Evolutionary conservation across 1,140 invertebrate genomes (phyloP).

Genomic region (Batillaria attramentaria): DNA sequence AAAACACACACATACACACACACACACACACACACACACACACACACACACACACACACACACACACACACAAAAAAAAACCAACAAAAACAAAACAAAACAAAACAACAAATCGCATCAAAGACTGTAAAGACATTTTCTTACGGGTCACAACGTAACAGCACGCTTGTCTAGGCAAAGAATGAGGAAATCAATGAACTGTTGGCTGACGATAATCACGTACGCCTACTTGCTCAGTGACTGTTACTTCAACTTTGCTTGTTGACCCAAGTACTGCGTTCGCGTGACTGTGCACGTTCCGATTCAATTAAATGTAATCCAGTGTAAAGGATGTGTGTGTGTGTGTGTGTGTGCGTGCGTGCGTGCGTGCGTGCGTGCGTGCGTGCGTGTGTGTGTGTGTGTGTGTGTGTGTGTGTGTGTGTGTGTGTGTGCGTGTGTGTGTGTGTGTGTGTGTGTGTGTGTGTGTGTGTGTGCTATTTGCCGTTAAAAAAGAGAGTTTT

Average conservation of each 20-base stretch:
- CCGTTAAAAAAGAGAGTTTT: neutral
- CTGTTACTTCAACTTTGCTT: too few species aligned
- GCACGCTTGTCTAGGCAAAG: too few species aligned
- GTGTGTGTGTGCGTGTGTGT: neutral
- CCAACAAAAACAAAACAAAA: too few species aligned
- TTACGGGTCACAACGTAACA: too few species aligned
- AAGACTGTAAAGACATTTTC: too few species aligned
- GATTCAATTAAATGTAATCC: neutral
- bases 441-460: neutral
- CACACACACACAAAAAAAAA: too few species aligned
- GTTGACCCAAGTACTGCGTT: neutral
- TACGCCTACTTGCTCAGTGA: too few species aligned
- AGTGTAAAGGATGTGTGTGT: neutral
- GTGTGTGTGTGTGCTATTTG: neutral
- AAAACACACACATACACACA: too few species aligned
- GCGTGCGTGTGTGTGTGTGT: neutral
- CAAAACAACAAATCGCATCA: too few species aligned
- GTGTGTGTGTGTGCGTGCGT: neutral
- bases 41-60: too few species aligned
- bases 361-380: neutral
- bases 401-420: slow-evolving; percentile 2
- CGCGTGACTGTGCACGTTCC: neutral
- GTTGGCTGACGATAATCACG: neutral
- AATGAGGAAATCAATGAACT: neutral
- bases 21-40: too few species aligned